Evolutionary conservation across 2,797 vertebrate genomes (phyloP).

Genomic region (Anas acuta): DNA sequence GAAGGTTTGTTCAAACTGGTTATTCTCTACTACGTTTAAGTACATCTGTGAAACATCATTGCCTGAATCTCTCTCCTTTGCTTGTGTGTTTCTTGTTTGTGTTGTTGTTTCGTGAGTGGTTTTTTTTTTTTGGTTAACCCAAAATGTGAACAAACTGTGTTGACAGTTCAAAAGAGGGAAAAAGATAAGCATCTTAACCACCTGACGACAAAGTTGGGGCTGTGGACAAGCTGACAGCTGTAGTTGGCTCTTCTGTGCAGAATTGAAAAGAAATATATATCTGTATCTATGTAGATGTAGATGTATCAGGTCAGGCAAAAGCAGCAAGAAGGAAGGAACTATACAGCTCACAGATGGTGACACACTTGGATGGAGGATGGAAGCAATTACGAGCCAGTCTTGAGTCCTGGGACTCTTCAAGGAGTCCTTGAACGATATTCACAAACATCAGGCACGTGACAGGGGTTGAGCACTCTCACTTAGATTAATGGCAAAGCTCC

Average conservation of each 20-base stretch:
- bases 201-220: neutral
- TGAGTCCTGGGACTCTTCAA: conserved; percentile 39
- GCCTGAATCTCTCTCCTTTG: neutral
- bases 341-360: conserved; percentile 33
- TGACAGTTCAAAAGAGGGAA: neutral
- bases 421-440: conserved; percentile 57
- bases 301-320: conserved; percentile 2
- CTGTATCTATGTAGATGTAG: neutral
- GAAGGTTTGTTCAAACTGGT: neutral
- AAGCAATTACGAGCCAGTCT: conserved; percentile 40
- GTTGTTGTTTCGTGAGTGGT: neutral
- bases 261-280: neutral
- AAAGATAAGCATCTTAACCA: neutral
- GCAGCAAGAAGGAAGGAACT: neutral
- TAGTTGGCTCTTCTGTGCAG: neutral
- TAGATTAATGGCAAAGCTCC: conserved; percentile 20
- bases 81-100: neutral
- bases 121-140: neutral
- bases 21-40: neutral
- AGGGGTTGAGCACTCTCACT: conserved; percentile 5
- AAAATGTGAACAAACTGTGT: neutral
- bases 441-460: neutral
- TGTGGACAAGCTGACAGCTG: neutral
- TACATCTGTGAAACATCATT: neutral
- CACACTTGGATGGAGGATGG: conserved; percentile 27